These are phyloP conservation scores for Oegoconia quadripuncta DNA, from an alignment of 2,888 invertebrate species.

Conservation along the genomic window DNA sequence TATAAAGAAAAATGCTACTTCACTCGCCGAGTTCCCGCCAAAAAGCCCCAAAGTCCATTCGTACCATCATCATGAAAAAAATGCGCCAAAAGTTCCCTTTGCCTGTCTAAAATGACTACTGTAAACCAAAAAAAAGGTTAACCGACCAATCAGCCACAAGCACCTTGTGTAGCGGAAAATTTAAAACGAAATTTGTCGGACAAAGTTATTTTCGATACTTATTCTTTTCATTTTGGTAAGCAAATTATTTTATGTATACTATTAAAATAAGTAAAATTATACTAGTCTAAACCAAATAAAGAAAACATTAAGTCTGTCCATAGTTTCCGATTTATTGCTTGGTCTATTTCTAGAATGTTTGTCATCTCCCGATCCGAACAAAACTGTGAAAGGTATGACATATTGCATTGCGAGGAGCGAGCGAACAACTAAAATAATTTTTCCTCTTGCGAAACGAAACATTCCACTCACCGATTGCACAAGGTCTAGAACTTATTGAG, in stretches of 20 bases:
- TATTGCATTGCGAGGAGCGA: conserved; percentile 3
- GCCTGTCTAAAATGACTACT: no score
- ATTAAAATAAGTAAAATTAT: no score
- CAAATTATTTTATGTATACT: no score
- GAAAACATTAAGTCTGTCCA: not conserved
- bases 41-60: no score
- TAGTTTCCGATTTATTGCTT: not conserved
- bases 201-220: not conserved
- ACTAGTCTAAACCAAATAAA: no score
- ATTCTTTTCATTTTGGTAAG: not conserved
- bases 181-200: not conserved
- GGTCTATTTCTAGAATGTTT: conserved; percentile 34
- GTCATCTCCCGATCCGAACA: conserved; percentile 38
- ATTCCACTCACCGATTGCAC: no score
- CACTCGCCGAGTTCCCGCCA: no score
- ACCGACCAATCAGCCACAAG: no score
- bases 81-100: no score
- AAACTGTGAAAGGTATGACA: conserved; percentile 31
- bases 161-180: not conserved
- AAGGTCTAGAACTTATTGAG: not conserved
- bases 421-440: conserved; percentile 27
- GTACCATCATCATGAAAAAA: no score
- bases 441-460: conserved; percentile 12
- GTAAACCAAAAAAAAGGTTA: no score
- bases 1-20: no score